Percentiles rank a stretch among this genome's conserved stretches.
phyloP scores from a whole-genome alignment of 1,140 invertebrate species.

The Phenacoccus solenopsis region DNA sequence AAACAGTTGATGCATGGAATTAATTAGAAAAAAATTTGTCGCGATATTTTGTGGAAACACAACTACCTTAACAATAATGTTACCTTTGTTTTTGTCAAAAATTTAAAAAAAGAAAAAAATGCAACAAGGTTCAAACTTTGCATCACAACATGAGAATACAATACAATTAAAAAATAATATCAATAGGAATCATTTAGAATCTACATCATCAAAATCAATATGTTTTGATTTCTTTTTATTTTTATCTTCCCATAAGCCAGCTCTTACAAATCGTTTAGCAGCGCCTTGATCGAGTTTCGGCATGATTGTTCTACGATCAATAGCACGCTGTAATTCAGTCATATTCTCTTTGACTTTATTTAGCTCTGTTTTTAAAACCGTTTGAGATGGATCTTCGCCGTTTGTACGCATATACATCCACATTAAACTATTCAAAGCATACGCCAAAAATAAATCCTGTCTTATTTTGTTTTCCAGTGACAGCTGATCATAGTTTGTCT shows the following conservation, averaged over 20 bases:
- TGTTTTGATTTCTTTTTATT: background rate
- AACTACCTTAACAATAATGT: no score
- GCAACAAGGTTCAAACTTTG: no score
- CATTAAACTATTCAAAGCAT: conserved; percentile 42
- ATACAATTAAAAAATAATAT: background rate
- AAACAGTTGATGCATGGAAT: no score
- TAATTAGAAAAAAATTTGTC: no score
- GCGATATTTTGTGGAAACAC: no score
- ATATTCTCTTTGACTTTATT: conserved; percentile 42
- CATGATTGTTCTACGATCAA: conserved; percentile 39
- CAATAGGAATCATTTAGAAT: no score
- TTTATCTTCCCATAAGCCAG: background rate
- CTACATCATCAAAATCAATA: background rate
- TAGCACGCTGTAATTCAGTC: conserved; percentile 41
- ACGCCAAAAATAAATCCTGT: conserved; percentile 44
- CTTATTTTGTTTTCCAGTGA: conserved; percentile 42
- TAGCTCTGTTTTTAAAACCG: conserved; percentile 35
- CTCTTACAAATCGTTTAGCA: conserved; percentile 38
- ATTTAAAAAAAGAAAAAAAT: no score
- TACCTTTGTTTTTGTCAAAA: no score
- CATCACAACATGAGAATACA: background rate
- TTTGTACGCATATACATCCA: conserved; percentile 44
- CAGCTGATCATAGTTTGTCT: conserved; percentile 36
- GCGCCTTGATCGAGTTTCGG: conserved; percentile 41
- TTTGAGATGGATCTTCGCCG: conserved; percentile 36